phyloP scores from a whole-genome alignment of 2,113 vertebrate species.

The Pungitius pungitius region DNA sequence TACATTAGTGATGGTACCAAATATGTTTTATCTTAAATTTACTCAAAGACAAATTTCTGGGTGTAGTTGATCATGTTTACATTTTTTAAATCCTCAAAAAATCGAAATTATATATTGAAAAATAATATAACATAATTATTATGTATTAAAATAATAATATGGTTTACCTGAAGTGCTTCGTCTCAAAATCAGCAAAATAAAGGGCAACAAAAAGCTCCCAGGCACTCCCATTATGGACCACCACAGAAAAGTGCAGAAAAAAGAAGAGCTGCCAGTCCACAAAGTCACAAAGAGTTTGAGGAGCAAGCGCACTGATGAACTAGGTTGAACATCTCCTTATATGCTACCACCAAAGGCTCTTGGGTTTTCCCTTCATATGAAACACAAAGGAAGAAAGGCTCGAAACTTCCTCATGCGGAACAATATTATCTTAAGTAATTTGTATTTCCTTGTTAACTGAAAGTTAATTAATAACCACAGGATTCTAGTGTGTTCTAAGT shows the following conservation, averaged over 20 bases:
- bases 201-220: neutral
- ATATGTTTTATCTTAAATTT: neutral
- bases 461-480: no score
- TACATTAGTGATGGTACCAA: neutral
- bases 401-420: no score
- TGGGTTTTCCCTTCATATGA: no score
- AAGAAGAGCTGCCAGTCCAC: neutral
- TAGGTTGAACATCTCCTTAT: no score
- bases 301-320: no score
- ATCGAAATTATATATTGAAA: neutral
- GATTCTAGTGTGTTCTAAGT: no score
- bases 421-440: no score
- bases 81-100: neutral
- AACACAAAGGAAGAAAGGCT: no score
- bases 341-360: no score
- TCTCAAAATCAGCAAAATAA: constrained; percentile 37
- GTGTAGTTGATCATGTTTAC: neutral
- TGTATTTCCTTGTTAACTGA: no score
- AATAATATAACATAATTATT: neutral
- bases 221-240: constrained; percentile 20
- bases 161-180: constrained; percentile 45
- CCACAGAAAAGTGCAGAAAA: constrained; percentile 1
- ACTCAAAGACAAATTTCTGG: neutral
- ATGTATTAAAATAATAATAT: neutral
- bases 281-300: no score